These are phyloP conservation scores for Podarcis cretensis DNA, from an alignment of 2,113 vertebrate species.

Conservation along the genomic window DNA sequence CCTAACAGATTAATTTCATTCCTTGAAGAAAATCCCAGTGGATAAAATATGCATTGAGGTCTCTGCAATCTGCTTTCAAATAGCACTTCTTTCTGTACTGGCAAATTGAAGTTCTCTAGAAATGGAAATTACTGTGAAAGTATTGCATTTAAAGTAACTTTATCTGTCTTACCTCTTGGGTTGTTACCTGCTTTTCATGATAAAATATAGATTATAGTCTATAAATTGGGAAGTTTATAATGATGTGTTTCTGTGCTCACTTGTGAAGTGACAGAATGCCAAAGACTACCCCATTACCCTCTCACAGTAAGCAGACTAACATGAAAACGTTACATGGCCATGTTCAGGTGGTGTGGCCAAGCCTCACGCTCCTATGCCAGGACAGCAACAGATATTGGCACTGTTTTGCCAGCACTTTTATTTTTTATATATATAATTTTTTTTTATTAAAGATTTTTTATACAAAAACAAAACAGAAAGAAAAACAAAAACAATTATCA, in stretches of 20 bases:
- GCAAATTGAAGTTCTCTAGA: constrained; percentile 35
- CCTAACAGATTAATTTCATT: constrained; percentile 24
- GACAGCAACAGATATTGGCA: background rate
- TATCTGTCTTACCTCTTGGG: constrained; percentile 5
- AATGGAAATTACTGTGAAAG: constrained; percentile 39
- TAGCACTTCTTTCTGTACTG: constrained; percentile 5
- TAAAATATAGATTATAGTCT: background rate
- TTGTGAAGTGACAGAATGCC: background rate
- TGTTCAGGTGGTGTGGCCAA: background rate
- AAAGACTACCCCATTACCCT: background rate
- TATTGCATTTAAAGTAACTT: constrained; percentile 12
- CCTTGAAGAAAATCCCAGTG: constrained; percentile 30
- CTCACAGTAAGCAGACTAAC: background rate
- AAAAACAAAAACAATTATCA: too few relatives aligned
- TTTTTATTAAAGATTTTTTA: too few relatives aligned
- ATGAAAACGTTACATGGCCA: background rate
- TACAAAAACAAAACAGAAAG: too few relatives aligned
- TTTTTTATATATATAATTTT: too few relatives aligned
- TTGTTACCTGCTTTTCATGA: constrained; percentile 3
- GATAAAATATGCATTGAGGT: constrained; percentile 27
- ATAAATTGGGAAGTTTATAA: background rate
- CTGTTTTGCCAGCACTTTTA: background rate
- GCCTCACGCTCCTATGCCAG: background rate
- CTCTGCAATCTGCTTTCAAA: constrained; percentile 38
- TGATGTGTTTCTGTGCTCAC: background rate